Evolutionary conservation across 1,140 invertebrate species (phyloP).

Genomic region (Lordiphosa stackelbergi): DNA sequence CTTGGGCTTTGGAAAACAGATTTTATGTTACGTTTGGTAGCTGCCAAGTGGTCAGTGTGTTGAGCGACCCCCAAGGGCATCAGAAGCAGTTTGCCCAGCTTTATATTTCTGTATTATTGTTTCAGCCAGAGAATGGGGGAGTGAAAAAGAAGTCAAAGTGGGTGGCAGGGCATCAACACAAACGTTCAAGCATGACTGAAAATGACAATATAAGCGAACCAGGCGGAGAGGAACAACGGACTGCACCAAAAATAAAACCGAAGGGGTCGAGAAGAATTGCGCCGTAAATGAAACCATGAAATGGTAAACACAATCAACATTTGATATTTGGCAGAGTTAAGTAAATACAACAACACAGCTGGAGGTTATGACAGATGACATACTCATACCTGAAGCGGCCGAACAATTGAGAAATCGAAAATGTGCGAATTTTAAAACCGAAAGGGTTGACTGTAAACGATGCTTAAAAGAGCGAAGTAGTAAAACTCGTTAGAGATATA

Average conservation of each 20-base stretch:
- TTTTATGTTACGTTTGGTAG: slow-evolving; percentile 41
- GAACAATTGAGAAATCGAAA: slow-evolving; percentile 15
- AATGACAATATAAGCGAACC: slow-evolving; percentile 44
- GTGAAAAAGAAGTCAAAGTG: slow-evolving; percentile 3
- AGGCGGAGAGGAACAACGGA: background rate
- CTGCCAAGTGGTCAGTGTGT: slow-evolving; percentile 51
- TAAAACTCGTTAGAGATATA: too few species aligned
- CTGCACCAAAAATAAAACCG: background rate
- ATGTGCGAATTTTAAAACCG: too few species aligned
- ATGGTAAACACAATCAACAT: slow-evolving; percentile 58
- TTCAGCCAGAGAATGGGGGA: slow-evolving; percentile 27
- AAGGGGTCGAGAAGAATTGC: slow-evolving; percentile 1
- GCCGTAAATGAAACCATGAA: slow-evolving; percentile 56
- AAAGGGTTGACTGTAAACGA: too few species aligned
- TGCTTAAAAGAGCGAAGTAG: too few species aligned
- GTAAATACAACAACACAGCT: slow-evolving; percentile 33
- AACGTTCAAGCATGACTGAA: slow-evolving; percentile 44
- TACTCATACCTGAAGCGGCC: slow-evolving; percentile 3
- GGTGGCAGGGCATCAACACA: slow-evolving; percentile 36
- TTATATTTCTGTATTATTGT: slow-evolving; percentile 55
- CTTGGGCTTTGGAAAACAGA: slow-evolving; percentile 42
- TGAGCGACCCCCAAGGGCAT: slow-evolving; percentile 21
- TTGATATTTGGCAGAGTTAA: slow-evolving; percentile 52
- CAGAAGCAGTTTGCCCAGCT: slow-evolving; percentile 31
- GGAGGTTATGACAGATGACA: slow-evolving; percentile 42